Evolutionary conservation across 1,140 invertebrate genomes (phyloP).

Genomic region (Oscheius sp.): DNA sequence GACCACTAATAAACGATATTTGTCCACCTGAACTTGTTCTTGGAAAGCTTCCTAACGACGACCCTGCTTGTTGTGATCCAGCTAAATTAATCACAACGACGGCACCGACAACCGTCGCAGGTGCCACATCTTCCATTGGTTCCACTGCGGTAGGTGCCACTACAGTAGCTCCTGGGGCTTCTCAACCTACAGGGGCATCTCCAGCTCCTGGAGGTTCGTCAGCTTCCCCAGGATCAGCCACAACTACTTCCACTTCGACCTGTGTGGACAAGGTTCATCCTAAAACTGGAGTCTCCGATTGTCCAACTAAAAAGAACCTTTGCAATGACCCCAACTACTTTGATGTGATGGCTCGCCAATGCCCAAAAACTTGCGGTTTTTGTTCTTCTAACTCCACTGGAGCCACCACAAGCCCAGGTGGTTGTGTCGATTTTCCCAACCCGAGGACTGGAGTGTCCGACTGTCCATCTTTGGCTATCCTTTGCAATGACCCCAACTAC

Average conservation of each 20-base stretch:
- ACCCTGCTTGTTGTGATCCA: too few relatives aligned
- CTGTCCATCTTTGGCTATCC: background rate
- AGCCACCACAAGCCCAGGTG: background rate
- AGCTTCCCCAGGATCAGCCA: too few relatives aligned
- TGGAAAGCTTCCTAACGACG: too few relatives aligned
- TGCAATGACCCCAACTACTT: constrained; percentile 30
- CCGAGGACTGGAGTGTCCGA: constrained; percentile 26
- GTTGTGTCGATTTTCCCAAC: constrained; percentile 21
- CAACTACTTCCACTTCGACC: background rate
- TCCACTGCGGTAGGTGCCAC: too few relatives aligned
- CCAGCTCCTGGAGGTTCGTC: too few relatives aligned
- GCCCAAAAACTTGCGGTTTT: constrained; percentile 25
- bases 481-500: constrained; percentile 31
- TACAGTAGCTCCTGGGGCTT: too few relatives aligned
- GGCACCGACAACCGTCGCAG: too few relatives aligned
- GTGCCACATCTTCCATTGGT: too few relatives aligned
- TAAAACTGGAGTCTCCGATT: constrained; percentile 22
- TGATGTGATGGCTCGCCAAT: constrained; percentile 32
- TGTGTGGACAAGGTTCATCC: constrained; percentile 24
- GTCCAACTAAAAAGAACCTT: background rate
- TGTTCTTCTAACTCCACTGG: constrained; percentile 5
- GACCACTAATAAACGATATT: too few relatives aligned
- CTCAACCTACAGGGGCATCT: too few relatives aligned
- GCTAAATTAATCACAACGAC: too few relatives aligned
- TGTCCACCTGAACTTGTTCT: too few relatives aligned